These are phyloP conservation scores for Micropoecilia bifurca DNA, from an alignment of 2,797 vertebrate genomes.

Conservation along the genomic window DNA sequence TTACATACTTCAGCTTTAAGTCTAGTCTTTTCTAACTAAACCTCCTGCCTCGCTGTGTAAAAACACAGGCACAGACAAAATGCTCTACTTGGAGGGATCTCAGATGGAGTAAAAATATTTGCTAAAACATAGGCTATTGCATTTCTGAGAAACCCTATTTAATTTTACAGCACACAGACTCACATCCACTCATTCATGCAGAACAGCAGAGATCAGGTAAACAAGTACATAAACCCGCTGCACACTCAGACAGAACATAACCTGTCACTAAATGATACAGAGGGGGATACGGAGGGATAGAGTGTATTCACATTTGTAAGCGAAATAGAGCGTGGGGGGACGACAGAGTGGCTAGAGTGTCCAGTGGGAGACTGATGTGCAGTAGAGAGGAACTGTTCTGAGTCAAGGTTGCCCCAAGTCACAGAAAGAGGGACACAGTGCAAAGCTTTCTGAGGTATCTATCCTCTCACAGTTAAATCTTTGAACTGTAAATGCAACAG, in stretches of 20 bases:
- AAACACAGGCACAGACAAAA: background rate
- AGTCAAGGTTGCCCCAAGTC: conserved; percentile 58
- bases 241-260: conserved; percentile 25
- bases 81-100: conserved; percentile 23
- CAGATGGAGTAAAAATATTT: conserved; percentile 29
- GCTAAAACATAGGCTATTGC: conserved; percentile 38
- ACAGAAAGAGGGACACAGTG: conserved; percentile 28
- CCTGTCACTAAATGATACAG: conserved; percentile 43
- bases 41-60: background rate
- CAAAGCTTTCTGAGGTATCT: conserved; percentile 40
- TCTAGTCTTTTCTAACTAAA: conserved; percentile 27
- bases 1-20: background rate
- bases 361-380: conserved; percentile 64
- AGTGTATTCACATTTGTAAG: conserved; percentile 66
- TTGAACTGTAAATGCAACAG: background rate
- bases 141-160: conserved; percentile 31
- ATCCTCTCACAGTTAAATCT: conserved; percentile 17
- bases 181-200: conserved; percentile 18
- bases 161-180: conserved; percentile 33
- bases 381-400: conserved; percentile 65
- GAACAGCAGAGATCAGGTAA: conserved; percentile 10
- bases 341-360: conserved; percentile 56
- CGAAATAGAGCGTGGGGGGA: conserved; percentile 71
- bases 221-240: conserved; percentile 6
- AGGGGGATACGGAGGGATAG: conserved; percentile 42